Evolutionary conservation across 2,888 invertebrate genomes (phyloP).

Genomic region (Drosophila leonis): DNA sequence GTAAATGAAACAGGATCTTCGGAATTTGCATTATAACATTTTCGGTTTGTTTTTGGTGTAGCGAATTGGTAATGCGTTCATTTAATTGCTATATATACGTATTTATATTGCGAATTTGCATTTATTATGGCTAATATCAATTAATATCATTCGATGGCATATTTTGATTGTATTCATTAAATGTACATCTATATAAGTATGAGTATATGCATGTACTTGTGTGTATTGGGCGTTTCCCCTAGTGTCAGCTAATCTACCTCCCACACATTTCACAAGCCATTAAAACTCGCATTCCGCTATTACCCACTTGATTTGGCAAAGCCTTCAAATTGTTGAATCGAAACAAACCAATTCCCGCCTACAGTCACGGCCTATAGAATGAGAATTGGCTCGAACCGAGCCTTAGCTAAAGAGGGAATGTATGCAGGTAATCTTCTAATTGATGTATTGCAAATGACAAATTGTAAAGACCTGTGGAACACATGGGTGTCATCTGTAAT

Average conservation of each 20-base stretch:
- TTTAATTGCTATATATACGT: constrained; percentile 37
- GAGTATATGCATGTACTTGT: constrained; percentile 42
- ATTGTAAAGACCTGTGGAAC: constrained; percentile 31
- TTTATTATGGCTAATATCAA: constrained; percentile 72
- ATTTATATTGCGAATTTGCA: constrained; percentile 40
- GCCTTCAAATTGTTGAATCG: background rate
- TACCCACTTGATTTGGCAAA: background rate
- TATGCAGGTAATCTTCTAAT: background rate
- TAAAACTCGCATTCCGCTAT: constrained; percentile 25
- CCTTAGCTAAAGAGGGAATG: constrained; percentile 10
- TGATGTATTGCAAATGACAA: constrained; percentile 23
- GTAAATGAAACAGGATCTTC: constrained; percentile 30
- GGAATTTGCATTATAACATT: constrained; percentile 33
- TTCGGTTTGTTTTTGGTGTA: constrained; percentile 16
- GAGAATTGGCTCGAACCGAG: constrained; percentile 27
- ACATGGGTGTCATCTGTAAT: constrained; percentile 23
- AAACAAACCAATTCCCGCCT: background rate
- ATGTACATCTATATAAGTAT: constrained; percentile 41
- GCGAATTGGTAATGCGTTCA: constrained; percentile 22
- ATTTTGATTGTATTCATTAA: constrained; percentile 75
- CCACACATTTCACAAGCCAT: constrained; percentile 26
- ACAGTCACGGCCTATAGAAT: constrained; percentile 2
- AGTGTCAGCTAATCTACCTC: constrained; percentile 34
- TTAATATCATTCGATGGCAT: constrained; percentile 80
- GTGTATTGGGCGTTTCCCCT: constrained; percentile 36